Evolutionary conservation across 2,797 vertebrate species (phyloP).

Genomic region (Hapalemur alaotrensis): DNA sequence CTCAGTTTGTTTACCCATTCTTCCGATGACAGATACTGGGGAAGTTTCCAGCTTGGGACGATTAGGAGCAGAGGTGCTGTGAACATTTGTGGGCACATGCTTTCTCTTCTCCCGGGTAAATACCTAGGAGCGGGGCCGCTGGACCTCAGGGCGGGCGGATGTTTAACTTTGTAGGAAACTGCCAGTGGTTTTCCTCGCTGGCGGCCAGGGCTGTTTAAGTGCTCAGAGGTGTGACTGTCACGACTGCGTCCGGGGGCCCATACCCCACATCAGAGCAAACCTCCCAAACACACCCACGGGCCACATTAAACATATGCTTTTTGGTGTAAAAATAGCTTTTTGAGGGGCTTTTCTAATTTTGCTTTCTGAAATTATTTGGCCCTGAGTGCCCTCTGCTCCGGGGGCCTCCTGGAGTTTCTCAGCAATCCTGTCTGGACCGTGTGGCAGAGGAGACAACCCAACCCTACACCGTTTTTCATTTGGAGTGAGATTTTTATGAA

Average conservation of each 20-base stretch:
- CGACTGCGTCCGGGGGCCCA: background rate
- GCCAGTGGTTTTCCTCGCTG: background rate
- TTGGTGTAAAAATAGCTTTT: background rate
- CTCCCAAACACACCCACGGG: background rate
- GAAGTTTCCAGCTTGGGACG: background rate
- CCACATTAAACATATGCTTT: background rate
- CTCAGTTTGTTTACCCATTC: background rate
- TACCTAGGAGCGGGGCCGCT: background rate
- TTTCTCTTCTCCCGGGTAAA: background rate
- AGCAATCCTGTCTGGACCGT: background rate
- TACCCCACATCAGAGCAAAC: background rate
- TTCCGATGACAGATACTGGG: background rate
- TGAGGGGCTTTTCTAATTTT: background rate
- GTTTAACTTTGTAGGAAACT: background rate
- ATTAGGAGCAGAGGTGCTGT: background rate
- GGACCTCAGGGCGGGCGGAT: background rate
- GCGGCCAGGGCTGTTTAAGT: background rate
- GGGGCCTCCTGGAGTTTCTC: background rate
- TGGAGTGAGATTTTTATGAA: background rate
- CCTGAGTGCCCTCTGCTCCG: background rate
- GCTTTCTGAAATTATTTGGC: background rate
- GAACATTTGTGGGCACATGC: background rate
- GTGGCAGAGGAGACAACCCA: background rate
- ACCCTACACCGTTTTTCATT: background rate
- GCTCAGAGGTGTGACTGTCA: background rate